Conservation (phyloP, 2,113 vertebrate species). For the Sander vitreus region DNA sequence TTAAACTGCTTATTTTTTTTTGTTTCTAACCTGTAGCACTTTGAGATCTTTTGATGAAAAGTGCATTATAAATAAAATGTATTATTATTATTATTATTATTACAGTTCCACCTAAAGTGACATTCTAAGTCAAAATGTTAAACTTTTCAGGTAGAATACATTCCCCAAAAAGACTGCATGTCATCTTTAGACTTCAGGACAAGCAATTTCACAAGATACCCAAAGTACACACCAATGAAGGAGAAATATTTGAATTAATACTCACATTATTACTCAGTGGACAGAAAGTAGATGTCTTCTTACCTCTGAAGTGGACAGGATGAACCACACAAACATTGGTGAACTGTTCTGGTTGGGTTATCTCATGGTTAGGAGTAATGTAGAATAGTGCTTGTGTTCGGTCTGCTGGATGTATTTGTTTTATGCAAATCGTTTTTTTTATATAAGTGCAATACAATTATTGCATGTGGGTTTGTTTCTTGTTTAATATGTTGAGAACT, state of each 20-base stretch:
- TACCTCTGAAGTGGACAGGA: background rate
- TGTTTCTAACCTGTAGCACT: too few species aligned
- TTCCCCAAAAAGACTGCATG: background rate
- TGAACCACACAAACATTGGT: background rate
- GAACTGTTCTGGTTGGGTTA: background rate
- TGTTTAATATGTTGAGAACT: background rate
- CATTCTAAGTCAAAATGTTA: background rate
- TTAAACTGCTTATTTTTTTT: too few species aligned
- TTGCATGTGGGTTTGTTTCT: background rate
- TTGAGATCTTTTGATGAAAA: too few species aligned
- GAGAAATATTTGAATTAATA: background rate
- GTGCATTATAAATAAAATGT: too few species aligned
- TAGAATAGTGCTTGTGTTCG: background rate
- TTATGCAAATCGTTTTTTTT: conserved; percentile 46
- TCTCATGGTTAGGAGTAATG: background rate
- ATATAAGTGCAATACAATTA: background rate
- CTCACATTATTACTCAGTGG: conserved; percentile 16
- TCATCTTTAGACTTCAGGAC: background rate
- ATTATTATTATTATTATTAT: too few species aligned
- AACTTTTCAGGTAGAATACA: background rate
- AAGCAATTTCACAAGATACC: background rate
- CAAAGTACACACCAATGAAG: background rate
- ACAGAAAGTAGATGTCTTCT: background rate
- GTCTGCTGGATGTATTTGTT: background rate
- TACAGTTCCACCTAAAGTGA: background rate